Evolutionary conservation across 2,113 vertebrate genomes (phyloP), one percentile per base, ranked within the genome.

Genomic region (Dryoscopus gambensis): DNA sequence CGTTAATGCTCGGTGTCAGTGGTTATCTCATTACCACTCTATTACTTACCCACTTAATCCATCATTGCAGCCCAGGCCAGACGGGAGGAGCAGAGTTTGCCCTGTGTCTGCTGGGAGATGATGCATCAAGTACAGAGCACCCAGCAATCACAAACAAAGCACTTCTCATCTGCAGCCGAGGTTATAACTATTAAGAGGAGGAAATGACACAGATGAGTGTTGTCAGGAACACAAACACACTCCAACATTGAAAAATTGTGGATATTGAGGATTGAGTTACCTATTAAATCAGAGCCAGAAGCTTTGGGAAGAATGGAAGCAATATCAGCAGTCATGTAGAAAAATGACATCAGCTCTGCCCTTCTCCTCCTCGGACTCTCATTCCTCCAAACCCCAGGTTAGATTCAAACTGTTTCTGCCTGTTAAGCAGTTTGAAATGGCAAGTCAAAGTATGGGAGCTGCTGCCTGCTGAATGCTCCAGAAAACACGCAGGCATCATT

Each of bases 21-120:
- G 93, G 97, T 95, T 98, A 97, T 97, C 97, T 98, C 94, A 97
- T 97, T 96, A 97, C 95, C 94, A 93, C 91, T 96, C 93, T 97
- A 97, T 98, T 98, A 94, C 91, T 94, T 96, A 97, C 93, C 95
- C 75, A 68, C 76, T 96, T 87, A 93, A 94, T 93, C 84, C 91
- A 96, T 95, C 94, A 96, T 17, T 95, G 91, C 88, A 94, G 27
- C 7, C 56, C 77, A 84, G 84, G 88, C 92, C 89, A 92, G 93
- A n/a, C 15, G 2, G 55, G 69, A 96, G 86, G 80, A 92, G 69
- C 9, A 8, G 88, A 55, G 84, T 69, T 90, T 78, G 69, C 80
- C 88, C 76, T 47, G 79, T 2, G 0, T 64, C 84, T 84, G 60
- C 13, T 11, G 14, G 49, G 79, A 90, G 83, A 86, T 1, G 9